Percentiles rank a stretch among this genome's conserved stretches.
phyloP scores from a whole-genome alignment of 2,113 vertebrate genomes.

The Cromileptes altivelis region DNA sequence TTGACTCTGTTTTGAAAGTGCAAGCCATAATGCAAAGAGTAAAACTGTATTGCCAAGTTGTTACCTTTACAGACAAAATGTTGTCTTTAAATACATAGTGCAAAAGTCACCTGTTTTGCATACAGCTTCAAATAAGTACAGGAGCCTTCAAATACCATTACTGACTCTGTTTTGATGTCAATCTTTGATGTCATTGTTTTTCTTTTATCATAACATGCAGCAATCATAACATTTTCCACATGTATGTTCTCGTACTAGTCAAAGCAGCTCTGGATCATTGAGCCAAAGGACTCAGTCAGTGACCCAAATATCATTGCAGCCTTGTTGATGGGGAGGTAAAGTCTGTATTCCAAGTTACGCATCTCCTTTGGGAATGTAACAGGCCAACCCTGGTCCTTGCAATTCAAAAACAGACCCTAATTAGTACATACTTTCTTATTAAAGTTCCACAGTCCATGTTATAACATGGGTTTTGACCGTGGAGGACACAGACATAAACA shows the following conservation, averaged over 20 bases:
- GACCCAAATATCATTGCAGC: constrained; percentile 31
- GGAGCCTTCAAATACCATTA: background rate
- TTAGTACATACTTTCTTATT: background rate
- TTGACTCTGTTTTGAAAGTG: background rate
- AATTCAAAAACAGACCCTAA: background rate
- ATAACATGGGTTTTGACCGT: background rate
- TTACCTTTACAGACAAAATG: background rate
- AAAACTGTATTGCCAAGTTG: background rate
- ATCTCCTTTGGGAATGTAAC: constrained; percentile 17
- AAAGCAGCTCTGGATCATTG: background rate
- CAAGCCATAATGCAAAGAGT: no score
- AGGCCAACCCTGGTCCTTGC: background rate
- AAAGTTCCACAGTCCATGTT: background rate
- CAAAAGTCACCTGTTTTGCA: background rate
- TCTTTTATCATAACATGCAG: background rate
- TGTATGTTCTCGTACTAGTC: background rate
- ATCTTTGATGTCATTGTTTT: background rate
- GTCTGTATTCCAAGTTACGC: constrained; percentile 15
- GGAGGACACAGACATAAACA: background rate
- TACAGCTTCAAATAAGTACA: no score
- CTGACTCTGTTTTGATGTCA: background rate
- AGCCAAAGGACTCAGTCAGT: constrained; percentile 2
- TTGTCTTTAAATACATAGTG: background rate
- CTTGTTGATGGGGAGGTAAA: background rate
- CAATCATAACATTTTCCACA: background rate